Percentiles rank a stretch among this genome's conserved stretches.
Conservation (phyloP, 2,888 invertebrate species). For the Papilio elwesi region DNA sequence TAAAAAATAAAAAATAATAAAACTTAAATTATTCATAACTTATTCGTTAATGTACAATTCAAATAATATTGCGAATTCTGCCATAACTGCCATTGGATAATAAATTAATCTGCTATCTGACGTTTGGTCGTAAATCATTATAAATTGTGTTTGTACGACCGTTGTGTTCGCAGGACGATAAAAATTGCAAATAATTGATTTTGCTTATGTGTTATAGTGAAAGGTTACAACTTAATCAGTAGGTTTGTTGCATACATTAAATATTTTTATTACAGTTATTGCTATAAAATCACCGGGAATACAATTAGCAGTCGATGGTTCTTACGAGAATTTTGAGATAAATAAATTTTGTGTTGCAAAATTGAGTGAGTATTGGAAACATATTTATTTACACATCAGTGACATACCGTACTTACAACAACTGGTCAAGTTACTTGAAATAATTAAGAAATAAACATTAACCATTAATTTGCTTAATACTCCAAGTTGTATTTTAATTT, state of each 20-base stretch:
- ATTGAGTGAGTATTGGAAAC: too few relatives aligned
- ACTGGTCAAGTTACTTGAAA: conserved; percentile 26
- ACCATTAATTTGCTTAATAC: conserved; percentile 31
- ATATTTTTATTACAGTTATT: background rate
- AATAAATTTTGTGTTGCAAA: too few relatives aligned
- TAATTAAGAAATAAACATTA: conserved; percentile 35
- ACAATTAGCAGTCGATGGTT: too few relatives aligned
- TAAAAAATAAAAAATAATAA: conserved; percentile 4
- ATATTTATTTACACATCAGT: too few relatives aligned
- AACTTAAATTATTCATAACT: conserved; percentile 19
- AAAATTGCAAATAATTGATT: conserved; percentile 24
- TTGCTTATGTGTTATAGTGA: conserved; percentile 7
- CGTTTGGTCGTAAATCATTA: conserved; percentile 37
- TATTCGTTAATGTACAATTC: conserved; percentile 23
- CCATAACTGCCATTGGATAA: conserved; percentile 15
- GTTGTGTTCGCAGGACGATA: conserved; percentile 17
- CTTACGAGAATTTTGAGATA: too few relatives aligned
- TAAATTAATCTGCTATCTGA: conserved; percentile 35
- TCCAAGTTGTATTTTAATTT: conserved; percentile 9
- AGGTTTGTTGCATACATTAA: background rate
- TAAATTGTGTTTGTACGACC: conserved; percentile 26
- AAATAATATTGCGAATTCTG: conserved; percentile 29
- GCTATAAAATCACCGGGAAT: background rate
- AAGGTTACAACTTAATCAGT: conserved; percentile 14
- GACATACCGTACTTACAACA: background rate